Base-by-base conservation (phyloP, 2,888 invertebrate genomes). In the Hydrotaea diabolus region DNA sequence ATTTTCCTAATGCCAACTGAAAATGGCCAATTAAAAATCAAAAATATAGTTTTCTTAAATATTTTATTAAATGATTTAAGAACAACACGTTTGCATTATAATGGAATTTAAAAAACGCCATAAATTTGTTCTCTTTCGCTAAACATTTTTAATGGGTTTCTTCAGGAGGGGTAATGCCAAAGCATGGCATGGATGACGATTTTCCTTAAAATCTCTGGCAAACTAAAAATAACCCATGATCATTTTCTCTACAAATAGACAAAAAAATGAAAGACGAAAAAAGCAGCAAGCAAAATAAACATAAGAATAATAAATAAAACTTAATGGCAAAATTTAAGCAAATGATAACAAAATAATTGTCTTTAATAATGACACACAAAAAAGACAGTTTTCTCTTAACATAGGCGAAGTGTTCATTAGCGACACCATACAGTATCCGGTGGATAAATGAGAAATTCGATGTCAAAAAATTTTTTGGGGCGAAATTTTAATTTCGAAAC, bases 301-400 rank as follows among this genome's bases (percentile, higher is more conserved):
- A 69, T 46, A 21, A 46, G 23, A 19, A 36, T 43, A 64, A 66
- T 43, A 66, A 69, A 46, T 23, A 69, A 46, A 46, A 46, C 46
- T 69, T 43, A 46, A 69, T 46, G 69, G 19, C 69, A 69, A 69
- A 69, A 46, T 46, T 69, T 69, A 69, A 46, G 46, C 69, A 46
- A 19, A 19, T 19, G 66, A 46, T 69, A 69, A 46, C 69, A 46
- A 46, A 43, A 69, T 69, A 43, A 69, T 69, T 69, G 21, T 69
- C 15, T 69, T 46, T 69, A 69, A 69, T 46, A 46, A 62, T n/a
- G 62, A 62, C 0, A 31, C 31, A 62, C 0, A 31, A 62, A 15
- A 13, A 19, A 43, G 39, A 46, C 59, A 26, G 26, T n/a, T 21
- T 55, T 21, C 1, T 55, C 7, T 2, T 21, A 21, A 55, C 8